A percentile compares a stretch with the other conserved stretches of the same genome.
phyloP scores from a whole-genome alignment of 2,113 vertebrate genomes.

The Dicaeum eximium region DNA sequence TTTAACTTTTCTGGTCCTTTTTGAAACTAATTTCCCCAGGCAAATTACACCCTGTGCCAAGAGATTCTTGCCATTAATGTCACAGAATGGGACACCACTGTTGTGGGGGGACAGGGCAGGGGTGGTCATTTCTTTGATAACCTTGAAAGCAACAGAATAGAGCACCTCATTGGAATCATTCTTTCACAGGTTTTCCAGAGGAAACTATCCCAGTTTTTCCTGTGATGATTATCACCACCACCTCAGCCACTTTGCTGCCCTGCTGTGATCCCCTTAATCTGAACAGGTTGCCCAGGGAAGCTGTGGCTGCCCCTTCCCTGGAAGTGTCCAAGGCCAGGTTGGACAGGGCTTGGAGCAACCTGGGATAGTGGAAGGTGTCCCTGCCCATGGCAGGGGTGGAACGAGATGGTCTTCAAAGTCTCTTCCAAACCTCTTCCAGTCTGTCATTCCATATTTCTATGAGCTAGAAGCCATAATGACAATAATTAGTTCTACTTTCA shows the following conservation, averaged over 20 bases:
- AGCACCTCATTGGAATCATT: not conserved
- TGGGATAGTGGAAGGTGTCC: not conserved
- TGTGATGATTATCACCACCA: not conserved
- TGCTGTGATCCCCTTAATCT: not conserved
- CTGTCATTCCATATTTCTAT: not conserved
- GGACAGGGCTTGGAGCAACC: not conserved
- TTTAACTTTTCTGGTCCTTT: conserved; percentile 45
- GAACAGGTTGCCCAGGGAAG: not conserved
- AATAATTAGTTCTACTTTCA: not conserved
- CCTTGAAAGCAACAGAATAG: not conserved
- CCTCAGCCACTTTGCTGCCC: not conserved
- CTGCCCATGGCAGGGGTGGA: not conserved
- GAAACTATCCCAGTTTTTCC: not conserved
- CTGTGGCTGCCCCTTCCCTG: not conserved
- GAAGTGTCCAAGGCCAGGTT: not conserved
- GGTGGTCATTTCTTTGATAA: not conserved
- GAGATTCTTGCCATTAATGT: conserved; percentile 29
- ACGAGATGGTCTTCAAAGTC: not conserved
- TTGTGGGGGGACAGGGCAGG: not conserved
- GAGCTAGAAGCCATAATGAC: not conserved
- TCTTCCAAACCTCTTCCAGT: not conserved
- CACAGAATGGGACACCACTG: not conserved
- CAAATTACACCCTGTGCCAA: conserved; percentile 11
- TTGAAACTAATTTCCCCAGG: conserved; percentile 25
- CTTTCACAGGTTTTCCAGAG: not conserved